A percentile compares a stretch with the other conserved stretches of the same genome.
phyloP scores from a whole-genome alignment of 2,113 vertebrate species.

The Oriolus oriolus region DNA sequence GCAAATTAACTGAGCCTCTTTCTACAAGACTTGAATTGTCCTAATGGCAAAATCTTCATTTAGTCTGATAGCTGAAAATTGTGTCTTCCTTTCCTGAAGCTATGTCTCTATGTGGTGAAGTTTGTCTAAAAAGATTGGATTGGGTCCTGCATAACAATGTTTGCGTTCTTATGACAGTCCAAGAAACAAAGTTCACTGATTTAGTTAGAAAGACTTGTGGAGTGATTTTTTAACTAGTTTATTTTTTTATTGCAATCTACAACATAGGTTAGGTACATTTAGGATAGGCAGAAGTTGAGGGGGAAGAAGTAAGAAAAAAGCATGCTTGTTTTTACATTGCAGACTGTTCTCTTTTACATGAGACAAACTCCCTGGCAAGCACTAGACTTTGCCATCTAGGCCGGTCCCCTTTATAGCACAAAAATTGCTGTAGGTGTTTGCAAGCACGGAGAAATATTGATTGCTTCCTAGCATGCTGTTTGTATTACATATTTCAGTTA shows the following conservation, averaged over 20 bases:
- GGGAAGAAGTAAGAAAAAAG: not conserved
- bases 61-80: not conserved
- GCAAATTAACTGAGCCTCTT: not conserved
- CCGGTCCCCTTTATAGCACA: not conserved
- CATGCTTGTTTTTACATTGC: not conserved
- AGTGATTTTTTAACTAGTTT: not conserved
- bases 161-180: not conserved
- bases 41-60: not conserved
- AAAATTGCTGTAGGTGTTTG: constrained; percentile 2
- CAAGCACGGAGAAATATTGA: not conserved
- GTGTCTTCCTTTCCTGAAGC: not conserved
- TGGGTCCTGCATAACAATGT: not conserved
- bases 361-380: not conserved
- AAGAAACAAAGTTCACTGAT: not conserved
- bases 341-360: not conserved
- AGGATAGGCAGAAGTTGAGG: not conserved
- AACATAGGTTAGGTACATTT: not conserved
- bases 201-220: not conserved
- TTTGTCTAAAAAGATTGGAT: not conserved
- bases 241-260: not conserved
- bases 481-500: constrained; percentile 15
- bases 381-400: not conserved
- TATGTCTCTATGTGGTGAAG: not conserved
- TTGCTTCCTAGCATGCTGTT: not conserved
- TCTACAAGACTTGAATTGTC: not conserved